These are phyloP conservation scores for Sardinella longiceps DNA, from an alignment of 2,797 vertebrate species.

Conservation along the genomic window DNA sequence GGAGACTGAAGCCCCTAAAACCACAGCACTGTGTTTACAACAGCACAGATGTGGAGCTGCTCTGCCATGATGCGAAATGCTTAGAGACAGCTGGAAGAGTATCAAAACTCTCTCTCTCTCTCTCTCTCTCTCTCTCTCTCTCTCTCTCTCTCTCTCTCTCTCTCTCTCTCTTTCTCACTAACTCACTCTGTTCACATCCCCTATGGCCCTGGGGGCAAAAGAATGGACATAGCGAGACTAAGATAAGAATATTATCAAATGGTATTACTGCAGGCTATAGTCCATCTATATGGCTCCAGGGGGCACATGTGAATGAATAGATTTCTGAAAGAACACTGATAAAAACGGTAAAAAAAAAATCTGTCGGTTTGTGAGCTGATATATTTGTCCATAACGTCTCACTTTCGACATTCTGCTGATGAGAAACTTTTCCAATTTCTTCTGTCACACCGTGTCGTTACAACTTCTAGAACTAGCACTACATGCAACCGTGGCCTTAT, in stretches of 20 bases:
- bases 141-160: no score
- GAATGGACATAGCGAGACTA: not conserved
- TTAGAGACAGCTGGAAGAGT: slow-evolving; percentile 45
- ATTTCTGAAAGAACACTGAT: not conserved
- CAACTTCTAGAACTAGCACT: not conserved
- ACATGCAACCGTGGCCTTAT: not conserved
- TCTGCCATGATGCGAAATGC: not conserved
- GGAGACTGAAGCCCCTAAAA: not conserved
- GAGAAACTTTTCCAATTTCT: not conserved
- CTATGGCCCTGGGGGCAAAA: not conserved
- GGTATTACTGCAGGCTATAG: not conserved
- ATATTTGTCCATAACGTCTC: not conserved
- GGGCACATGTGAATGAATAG: not conserved
- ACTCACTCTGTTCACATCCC: not conserved
- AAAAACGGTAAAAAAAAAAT: no score
- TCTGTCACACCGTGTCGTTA: not conserved
- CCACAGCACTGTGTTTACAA: slow-evolving; percentile 12
- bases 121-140: not conserved
- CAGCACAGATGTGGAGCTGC: not conserved
- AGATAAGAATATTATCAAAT: not conserved
- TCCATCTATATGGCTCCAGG: not conserved
- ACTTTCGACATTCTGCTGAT: not conserved
- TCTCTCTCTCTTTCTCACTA: no score
- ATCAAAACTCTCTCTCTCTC: no score
- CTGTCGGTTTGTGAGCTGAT: not conserved